These are phyloP conservation scores for Lasioglossum oenotherae DNA, from an alignment of 2,888 invertebrate genomes.

Conservation along the genomic window DNA sequence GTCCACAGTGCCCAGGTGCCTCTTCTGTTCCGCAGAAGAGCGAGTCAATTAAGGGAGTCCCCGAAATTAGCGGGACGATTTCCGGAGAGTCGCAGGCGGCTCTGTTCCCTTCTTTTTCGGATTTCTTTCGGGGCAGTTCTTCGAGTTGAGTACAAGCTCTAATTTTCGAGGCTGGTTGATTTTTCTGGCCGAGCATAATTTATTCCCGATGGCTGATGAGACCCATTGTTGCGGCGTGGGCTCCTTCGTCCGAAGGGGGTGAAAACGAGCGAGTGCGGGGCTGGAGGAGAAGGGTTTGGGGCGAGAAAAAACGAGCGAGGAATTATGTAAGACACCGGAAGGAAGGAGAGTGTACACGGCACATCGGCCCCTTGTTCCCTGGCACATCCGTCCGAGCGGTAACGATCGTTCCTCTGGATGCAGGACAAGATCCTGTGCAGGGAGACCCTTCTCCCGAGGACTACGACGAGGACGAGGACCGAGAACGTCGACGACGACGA, in stretches of 20 bases:
- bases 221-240: constrained; percentile 76
- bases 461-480: constrained; percentile 67
- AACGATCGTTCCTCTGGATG: constrained; percentile 72
- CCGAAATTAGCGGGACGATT: neutral
- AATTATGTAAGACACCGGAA: constrained; percentile 72
- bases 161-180: constrained; percentile 70
- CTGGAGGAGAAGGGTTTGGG: constrained; percentile 37
- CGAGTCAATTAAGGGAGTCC: neutral
- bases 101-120: constrained; percentile 4
- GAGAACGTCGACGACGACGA: constrained; percentile 63
- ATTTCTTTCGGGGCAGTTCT: neutral
- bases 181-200: constrained; percentile 79
- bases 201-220: constrained; percentile 82
- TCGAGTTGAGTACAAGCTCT: constrained; percentile 37
- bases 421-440: constrained; percentile 68
- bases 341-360: constrained; percentile 63
- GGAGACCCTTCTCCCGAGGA: constrained; percentile 46
- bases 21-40: neutral
- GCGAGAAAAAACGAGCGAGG: constrained; percentile 52
- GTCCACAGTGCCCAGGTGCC: neutral
- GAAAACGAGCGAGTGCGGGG: constrained; percentile 65
- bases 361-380: constrained; percentile 44
- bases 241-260: constrained; percentile 55
- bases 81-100: neutral
- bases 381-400: constrained; percentile 70